phyloP scores from a whole-genome alignment of 2,113 vertebrate genomes.

The Hemiscyllium ocellatum region DNA sequence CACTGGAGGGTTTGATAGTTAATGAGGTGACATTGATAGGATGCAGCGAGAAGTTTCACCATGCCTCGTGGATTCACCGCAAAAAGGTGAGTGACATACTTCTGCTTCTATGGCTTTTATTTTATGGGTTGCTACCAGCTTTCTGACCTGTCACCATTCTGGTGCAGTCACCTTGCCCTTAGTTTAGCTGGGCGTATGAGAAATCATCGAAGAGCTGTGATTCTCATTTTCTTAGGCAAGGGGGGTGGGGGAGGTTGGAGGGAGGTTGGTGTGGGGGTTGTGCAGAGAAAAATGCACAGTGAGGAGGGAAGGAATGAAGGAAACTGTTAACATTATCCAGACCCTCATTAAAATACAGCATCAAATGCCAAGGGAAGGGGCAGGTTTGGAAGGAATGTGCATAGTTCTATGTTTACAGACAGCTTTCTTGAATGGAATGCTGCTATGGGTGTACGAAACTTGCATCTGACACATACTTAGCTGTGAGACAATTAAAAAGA shows the following conservation, averaged over 20 bases:
- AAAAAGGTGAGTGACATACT: no score
- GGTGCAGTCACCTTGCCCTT: no score
- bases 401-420: neutral
- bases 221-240: neutral
- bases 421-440: neutral
- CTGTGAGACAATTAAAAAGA: neutral
- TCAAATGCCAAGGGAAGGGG: neutral
- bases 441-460: neutral
- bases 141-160: no score
- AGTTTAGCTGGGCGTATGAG: neutral
- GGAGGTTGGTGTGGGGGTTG: neutral
- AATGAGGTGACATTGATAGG: no score
- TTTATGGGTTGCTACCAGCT: no score
- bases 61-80: no score
- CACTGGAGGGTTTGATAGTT: no score
- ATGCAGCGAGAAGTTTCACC: no score
- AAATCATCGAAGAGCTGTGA: neutral
- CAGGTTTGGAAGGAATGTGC: neutral
- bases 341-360: neutral
- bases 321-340: neutral
- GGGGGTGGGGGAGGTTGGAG: neutral
- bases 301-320: neutral
- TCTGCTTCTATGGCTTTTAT: no score
- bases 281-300: neutral
- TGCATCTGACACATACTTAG: neutral